Base-by-base conservation (phyloP, 2,113 vertebrate species). In the Trematomus loennbergii region DNA sequence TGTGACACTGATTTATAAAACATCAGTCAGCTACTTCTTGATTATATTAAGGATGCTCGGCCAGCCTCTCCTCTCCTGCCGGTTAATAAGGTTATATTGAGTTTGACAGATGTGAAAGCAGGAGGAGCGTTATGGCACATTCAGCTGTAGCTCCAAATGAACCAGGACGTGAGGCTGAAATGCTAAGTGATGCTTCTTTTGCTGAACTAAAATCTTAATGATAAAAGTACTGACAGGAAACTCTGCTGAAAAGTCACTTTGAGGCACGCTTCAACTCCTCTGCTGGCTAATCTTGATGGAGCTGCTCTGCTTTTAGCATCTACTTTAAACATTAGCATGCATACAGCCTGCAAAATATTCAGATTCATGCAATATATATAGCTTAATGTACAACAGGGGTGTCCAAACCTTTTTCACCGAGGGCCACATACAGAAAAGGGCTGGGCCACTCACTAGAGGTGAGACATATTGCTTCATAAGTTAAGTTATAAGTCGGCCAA, bases 91-190 rank as follows among this genome's bases (percentile, higher is more conserved):
- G 80, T 86, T 60, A 54, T 63, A 66, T 76, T 63, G 72, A 71
- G 74, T 81, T 77, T 76, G 79, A 86, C 83, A 65, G 73, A 45
- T 45, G 55, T 46, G 72, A 88, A 82, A 49, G 67, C 33, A 55
- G 40, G 22, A 72, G 71, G 45, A 59, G 67, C 61, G 69, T 61
- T 75, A 22, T 54, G 49, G 68, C 45, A 55, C n/a, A 53, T 82
- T 88, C 67, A 70, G 70, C 78, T 54, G 57, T 8, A 55, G 75
- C 65, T 75, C 54, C 53, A 79, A 74, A 75, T 72, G 53, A 57
- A 71, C 17, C 60, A 33, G 12, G 67, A 43, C 36, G 5, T 50
- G 70, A n/a, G 16, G n/a, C n/a, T 36, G 61, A 75, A n/a, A 82
- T 68, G 66, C 63, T 50, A 70, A 75, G 79, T 75, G 75, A 63